These are phyloP conservation scores for Limnephilus lunatus DNA, from an alignment of 2,888 invertebrate species.

Conservation along the genomic window DNA sequence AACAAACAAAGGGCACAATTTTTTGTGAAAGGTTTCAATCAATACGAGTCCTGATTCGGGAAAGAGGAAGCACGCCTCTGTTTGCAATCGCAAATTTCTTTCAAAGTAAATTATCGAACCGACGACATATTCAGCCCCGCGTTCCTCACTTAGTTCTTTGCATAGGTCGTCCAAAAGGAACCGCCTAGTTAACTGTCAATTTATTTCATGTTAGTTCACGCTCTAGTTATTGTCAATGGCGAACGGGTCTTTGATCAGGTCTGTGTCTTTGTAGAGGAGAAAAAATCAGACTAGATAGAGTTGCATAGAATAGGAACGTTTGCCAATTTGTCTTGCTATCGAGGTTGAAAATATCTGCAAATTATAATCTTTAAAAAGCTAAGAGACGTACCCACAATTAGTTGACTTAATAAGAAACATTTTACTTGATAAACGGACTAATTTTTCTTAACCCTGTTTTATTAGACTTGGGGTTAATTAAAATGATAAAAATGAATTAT, in stretches of 20 bases:
- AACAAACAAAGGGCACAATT: not conserved
- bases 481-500: no score
- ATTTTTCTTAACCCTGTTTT: no score
- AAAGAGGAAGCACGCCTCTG: not conserved
- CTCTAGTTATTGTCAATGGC: slow-evolving; percentile 64
- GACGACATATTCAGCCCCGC: slow-evolving; percentile 1
- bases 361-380: not conserved
- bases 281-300: slow-evolving; percentile 15
- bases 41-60: not conserved
- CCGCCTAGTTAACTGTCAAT: slow-evolving; percentile 65
- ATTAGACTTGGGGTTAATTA: no score
- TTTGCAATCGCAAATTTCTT: slow-evolving; percentile 48
- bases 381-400: not conserved
- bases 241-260: slow-evolving; percentile 61
- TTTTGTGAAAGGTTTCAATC: slow-evolving; percentile 17
- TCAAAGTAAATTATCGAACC: slow-evolving; percentile 59
- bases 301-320: slow-evolving; percentile 23
- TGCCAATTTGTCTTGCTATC: slow-evolving; percentile 27
- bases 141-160: slow-evolving; percentile 31
- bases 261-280: slow-evolving; percentile 49
- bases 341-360: not conserved
- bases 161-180: slow-evolving; percentile 56
- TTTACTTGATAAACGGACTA: no score
- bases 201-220: slow-evolving; percentile 65
- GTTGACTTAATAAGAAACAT: not conserved